Evolutionary conservation across 92 coral and sea anemone species (phyloP), one percentile per base, ranked within the genome.

Genomic region (Phenganax subtilis): DNA sequence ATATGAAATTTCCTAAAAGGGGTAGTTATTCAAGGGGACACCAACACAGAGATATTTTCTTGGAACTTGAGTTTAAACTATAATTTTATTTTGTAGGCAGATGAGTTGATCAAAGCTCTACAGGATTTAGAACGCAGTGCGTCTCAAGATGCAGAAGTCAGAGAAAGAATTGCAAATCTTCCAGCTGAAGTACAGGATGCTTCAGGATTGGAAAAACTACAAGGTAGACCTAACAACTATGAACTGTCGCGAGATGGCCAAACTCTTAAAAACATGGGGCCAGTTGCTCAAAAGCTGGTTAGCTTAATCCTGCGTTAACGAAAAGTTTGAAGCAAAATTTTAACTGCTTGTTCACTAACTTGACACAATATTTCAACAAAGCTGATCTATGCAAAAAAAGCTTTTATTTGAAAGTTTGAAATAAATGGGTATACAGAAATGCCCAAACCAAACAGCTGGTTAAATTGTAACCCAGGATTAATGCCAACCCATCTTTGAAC

Each of bases 151-250:
- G 98, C 98, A 54, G 91, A 83, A 29, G 98, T 94, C 10, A 80
- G 98, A 65, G 98, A 94, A 82, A 94, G 92, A 65, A 94, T 94
- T 68, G 98, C 98, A 55, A 94, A 94, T 72, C 87, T 94, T 77
- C 98, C 98, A 20, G 91, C 96, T 52, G 98, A 94, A 88, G 98
- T 94, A 14, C 98, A 94, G 68, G 98, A 94, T 76, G 96, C 91
- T 17, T 94, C 98, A 12, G 87, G 92, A 66, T 71, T 94, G 61
- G 98, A 94, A 10, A 91, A 92, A 83, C 87, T 94, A 15, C 92
- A 94, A 94, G 98, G 98, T 86, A 70, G 10, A 67, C 15, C 11
- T 20, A 20, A 20, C 25, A 20, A 20, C 25, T 20, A 20, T 20
- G 25, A 20, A 61, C 3, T 20, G n/a, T 55, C n/a, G 0, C 16